Evolutionary conservation across 1,140 invertebrate species (phyloP).

Genomic region (Drosophila mojavensis): DNA sequence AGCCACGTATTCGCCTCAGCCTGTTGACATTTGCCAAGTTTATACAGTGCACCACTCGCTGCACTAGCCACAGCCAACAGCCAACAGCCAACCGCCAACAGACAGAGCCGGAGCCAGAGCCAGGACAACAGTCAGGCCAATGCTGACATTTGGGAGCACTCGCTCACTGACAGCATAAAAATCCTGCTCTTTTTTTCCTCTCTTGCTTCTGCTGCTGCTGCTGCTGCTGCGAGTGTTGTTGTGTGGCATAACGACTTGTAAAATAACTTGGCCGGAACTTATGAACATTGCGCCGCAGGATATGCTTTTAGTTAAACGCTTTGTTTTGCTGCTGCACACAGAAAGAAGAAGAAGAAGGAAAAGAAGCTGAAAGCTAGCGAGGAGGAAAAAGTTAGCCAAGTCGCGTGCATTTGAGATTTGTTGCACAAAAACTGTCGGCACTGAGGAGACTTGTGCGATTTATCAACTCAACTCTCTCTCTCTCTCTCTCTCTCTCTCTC

Average conservation of each 20-base stretch:
- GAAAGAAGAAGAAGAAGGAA: constrained; percentile 6
- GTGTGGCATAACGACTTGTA: constrained; percentile 43
- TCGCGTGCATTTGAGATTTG: constrained; percentile 42
- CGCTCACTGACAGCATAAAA: constrained; percentile 64
- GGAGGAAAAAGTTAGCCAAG: constrained; percentile 47
- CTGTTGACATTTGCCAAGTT: constrained; percentile 61
- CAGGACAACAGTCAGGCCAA: constrained; percentile 12
- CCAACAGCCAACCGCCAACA: neutral
- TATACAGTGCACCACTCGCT: constrained; percentile 37
- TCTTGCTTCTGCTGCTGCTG: neutral
- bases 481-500: neutral
- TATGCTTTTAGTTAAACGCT: constrained; percentile 76
- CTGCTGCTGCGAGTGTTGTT: constrained; percentile 11
- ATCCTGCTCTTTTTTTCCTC: constrained; percentile 23
- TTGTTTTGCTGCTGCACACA: constrained; percentile 42
- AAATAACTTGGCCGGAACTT: constrained; percentile 74
- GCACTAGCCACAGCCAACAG: neutral
- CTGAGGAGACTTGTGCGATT: constrained; percentile 16
- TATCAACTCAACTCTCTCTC: constrained; percentile 8
- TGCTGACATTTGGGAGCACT: constrained; percentile 47
- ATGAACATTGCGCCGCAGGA: constrained; percentile 73
- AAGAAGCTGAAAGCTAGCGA: neutral
- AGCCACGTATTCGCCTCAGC: constrained; percentile 33
- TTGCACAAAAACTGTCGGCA: constrained; percentile 22
- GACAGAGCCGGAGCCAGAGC: constrained; percentile 2